These are phyloP conservation scores for Camarhynchus parvulus DNA, from an alignment of 2,113 vertebrate genomes.

Conservation along the genomic window DNA sequence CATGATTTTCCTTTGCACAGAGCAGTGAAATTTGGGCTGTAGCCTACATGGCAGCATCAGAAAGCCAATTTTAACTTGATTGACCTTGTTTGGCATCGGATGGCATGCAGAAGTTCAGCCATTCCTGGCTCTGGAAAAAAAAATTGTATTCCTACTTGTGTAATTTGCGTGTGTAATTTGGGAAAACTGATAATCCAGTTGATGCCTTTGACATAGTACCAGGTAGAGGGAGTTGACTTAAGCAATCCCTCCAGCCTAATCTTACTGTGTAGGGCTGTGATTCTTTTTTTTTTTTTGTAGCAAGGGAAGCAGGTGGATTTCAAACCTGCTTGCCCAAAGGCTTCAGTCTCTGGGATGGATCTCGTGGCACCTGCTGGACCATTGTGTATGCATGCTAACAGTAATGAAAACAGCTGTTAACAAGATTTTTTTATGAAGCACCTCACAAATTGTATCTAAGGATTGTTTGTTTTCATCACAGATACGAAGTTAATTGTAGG, in stretches of 20 bases:
- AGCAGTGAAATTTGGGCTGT: not conserved
- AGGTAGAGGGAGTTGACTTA: not conserved
- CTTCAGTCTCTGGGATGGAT: not conserved
- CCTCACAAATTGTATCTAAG: not conserved
- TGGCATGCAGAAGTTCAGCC: not conserved
- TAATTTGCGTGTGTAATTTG: not conserved
- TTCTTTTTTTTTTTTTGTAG: not conserved
- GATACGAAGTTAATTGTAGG: not conserved
- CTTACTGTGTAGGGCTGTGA: not conserved
- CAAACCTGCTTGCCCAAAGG: not conserved
- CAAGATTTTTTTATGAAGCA: not conserved
- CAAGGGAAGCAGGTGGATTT: not conserved
- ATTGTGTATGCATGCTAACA: not conserved
- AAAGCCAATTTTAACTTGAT: slow-evolving; percentile 15
- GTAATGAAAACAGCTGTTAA: not conserved
- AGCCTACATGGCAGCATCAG: not conserved
- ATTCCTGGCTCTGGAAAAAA: not conserved
- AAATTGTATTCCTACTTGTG: not conserved
- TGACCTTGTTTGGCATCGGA: slow-evolving; percentile 1
- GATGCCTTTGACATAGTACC: not conserved
- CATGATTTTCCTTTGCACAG: not conserved
- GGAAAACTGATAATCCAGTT: not conserved
- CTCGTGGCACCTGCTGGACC: not conserved
- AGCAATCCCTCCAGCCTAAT: not conserved
- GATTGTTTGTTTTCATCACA: not conserved